Evolutionary conservation across 2,888 invertebrate species (phyloP).

Genomic region (Drosophila silvestris): DNA sequence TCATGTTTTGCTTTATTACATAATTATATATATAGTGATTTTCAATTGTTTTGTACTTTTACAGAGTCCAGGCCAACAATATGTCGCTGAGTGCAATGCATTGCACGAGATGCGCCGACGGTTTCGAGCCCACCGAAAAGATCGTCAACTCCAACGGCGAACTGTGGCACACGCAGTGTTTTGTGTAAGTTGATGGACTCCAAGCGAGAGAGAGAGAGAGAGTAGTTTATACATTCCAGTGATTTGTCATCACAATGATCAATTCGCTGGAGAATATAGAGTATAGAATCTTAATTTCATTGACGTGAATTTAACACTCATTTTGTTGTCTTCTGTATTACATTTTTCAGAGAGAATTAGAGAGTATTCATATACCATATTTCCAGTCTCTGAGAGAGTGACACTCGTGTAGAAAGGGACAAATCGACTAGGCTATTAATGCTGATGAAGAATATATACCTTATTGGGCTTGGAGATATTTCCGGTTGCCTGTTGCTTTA

Average conservation of each 20-base stretch:
- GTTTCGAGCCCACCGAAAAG: slow-evolving; percentile 98
- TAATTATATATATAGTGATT: slow-evolving; percentile 24
- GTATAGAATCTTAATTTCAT: neutral
- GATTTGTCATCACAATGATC: neutral
- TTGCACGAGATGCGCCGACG: slow-evolving; percentile 97
- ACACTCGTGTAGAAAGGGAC: neutral
- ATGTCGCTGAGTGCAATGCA: slow-evolving; percentile 97
- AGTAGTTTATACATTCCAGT: neutral
- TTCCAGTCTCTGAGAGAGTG: neutral
- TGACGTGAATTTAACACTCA: neutral
- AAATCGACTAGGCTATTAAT: neutral
- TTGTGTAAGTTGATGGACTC: slow-evolving; percentile 92
- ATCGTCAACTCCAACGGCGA: slow-evolving; percentile 99
- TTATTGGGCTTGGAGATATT: neutral
- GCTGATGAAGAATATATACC: neutral
- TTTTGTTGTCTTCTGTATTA: neutral
- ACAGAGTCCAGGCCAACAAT: slow-evolving; percentile 84
- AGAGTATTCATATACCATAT: neutral
- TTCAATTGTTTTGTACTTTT: slow-evolving; percentile 28
- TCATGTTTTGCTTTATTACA: neutral
- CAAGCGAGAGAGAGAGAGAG: neutral
- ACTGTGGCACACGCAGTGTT: slow-evolving; percentile 99
- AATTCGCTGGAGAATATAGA: neutral
- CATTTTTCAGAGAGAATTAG: neutral
- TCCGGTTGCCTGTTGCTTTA: neutral